Conservation (phyloP, 92 coral and sea anemone genomes). For the Montipora capitata region DNA sequence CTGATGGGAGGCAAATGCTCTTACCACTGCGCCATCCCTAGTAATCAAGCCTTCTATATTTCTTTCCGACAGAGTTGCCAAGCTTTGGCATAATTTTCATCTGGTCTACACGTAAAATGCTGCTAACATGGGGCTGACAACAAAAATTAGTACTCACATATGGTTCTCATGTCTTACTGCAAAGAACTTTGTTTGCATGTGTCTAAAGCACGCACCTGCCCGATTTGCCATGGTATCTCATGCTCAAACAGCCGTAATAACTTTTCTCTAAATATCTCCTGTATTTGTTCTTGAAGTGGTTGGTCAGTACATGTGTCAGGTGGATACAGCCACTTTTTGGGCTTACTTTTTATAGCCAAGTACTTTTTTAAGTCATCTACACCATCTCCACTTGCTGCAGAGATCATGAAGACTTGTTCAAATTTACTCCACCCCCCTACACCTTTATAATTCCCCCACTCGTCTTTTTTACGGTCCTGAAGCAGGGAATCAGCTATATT, state of each 20-base stretch:
- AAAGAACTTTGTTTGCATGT: background rate
- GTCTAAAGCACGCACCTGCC: constrained; percentile 76
- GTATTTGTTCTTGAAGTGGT: constrained; percentile 79
- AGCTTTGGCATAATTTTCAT: too few relatives aligned
- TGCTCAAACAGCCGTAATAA: constrained; percentile 91
- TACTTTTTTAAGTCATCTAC: constrained; percentile 84
- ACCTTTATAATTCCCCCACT: constrained; percentile 83
- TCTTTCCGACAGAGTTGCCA: too few relatives aligned
- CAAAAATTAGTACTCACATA: too few relatives aligned
- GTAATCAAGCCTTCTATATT: too few relatives aligned
- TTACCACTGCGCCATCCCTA: too few relatives aligned
- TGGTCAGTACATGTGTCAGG: constrained; percentile 85
- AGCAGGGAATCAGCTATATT: constrained; percentile 80
- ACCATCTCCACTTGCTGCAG: constrained; percentile 93
- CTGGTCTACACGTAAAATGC: too few relatives aligned
- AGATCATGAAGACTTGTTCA: constrained; percentile 93
- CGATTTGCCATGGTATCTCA: constrained; percentile 98
- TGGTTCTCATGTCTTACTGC: too few relatives aligned
- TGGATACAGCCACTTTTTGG: constrained; percentile 86
- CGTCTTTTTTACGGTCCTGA: constrained; percentile 88
- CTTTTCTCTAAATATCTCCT: constrained; percentile 93
- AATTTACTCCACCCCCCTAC: constrained; percentile 93
- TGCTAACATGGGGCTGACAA: too few relatives aligned
- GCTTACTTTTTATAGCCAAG: constrained; percentile 78
- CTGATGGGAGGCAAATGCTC: too few relatives aligned